These are phyloP conservation scores for Homarus americanus DNA, from an alignment of 1,140 invertebrate species.

Conservation along the genomic window DNA sequence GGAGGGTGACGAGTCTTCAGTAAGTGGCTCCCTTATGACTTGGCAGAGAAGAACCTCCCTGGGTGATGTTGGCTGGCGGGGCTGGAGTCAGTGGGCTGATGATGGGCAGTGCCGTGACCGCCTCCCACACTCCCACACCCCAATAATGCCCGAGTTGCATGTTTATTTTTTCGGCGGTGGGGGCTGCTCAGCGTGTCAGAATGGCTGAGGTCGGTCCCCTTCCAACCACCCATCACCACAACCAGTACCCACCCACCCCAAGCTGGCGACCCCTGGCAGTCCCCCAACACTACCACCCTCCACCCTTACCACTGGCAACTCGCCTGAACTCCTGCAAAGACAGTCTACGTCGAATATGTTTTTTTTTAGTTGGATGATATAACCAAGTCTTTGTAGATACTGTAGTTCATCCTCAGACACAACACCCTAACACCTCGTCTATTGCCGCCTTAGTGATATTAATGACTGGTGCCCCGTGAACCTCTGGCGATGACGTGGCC, in stretches of 20 bases:
- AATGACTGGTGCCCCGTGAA: too few species aligned
- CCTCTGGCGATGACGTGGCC: too few species aligned
- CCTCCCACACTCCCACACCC: neutral
- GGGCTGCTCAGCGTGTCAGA: neutral
- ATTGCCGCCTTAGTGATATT: too few species aligned
- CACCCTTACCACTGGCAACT: constrained; percentile 21
- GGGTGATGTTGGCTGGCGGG: too few species aligned
- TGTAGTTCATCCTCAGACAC: too few species aligned
- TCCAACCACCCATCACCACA: neutral
- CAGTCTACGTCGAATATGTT: constrained; percentile 6
- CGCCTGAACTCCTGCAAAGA: constrained; percentile 34
- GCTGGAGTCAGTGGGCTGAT: neutral
- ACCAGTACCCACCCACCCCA: too few species aligned
- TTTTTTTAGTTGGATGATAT: constrained; percentile 13
- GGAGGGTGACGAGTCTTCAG: too few species aligned
- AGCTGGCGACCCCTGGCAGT: too few species aligned
- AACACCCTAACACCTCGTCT: too few species aligned
- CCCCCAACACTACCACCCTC: neutral
- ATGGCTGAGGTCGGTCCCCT: neutral
- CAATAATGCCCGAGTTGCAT: constrained; percentile 12
- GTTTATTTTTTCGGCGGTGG: constrained; percentile 21
- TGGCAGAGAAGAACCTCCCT: too few species aligned
- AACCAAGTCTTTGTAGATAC: neutral
- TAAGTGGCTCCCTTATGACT: too few species aligned
- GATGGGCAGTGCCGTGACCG: neutral